Base-by-base conservation (phyloP, 1,140 invertebrate species). In the Neomicropteryx cornuta region DNA sequence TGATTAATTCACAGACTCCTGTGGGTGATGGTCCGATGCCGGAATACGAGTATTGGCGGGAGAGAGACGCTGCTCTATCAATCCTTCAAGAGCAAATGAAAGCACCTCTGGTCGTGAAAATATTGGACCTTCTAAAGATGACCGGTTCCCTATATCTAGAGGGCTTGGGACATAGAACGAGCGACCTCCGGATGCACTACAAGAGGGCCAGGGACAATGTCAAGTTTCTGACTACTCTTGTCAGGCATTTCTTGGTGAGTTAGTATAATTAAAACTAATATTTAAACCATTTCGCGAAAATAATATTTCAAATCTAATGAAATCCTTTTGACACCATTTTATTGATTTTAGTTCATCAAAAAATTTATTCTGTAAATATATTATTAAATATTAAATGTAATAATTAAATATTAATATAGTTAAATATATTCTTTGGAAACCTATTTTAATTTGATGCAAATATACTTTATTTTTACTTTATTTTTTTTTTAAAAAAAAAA, bases 1-100 rank as follows among this genome's bases (percentile, higher is more conserved):
- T n/a, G n/a, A 47, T 32, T 32, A 33, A 24, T 18, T 39, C 39
- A 17, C 28, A 68, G 66, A 55, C 57, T 23, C 71, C 76, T 1
- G 65, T 73, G 29, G 81, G 76, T 0, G 77, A 81, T 41, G 81
- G 80, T 0, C 89, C 87, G 2, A 64, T 90, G 33, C 76, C 81
- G 0, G 86, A 91, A 52, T 87, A 83, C 47, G 76, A 81, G 30
- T 87, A 82, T 44, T 93, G 89, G 89, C 70, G 80, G 19, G 77
- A 86, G 43, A 66, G 79, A 48, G 77, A 89, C 51, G 75, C 75
- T 0, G 77, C 78, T 33, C 64, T 91, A 3, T 83, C 83, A 35
- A 68, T 79, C 10, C 60, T 91, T 0, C 71, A 83, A 23, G 87
- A 93, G 49, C 86, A 92, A 52, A 51, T 92, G 8, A 84, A 88